A percentile compares a stretch with the other conserved stretches of the same genome.
phyloP scores from a whole-genome alignment of 2,113 vertebrate genomes.

The Phyllopteryx taeniolatus region DNA sequence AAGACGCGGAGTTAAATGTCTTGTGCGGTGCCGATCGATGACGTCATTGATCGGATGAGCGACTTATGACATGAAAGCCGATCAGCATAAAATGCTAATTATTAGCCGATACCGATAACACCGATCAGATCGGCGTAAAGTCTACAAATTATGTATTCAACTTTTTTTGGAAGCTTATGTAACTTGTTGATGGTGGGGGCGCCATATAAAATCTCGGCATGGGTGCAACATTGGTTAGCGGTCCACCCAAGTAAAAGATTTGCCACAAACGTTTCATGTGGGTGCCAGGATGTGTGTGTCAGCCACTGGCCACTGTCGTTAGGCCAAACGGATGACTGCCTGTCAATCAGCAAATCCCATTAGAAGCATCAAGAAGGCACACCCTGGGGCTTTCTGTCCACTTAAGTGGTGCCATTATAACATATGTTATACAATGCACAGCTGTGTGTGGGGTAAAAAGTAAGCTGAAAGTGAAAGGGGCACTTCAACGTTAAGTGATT shows the following conservation, averaged over 20 bases:
- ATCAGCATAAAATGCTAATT: too few relatives aligned
- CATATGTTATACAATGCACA: slow-evolving; percentile 22
- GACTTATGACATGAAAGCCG: too few relatives aligned
- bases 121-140: too few relatives aligned
- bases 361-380: slow-evolving; percentile 41
- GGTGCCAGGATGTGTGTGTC: slow-evolving; percentile 17
- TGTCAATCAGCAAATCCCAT: slow-evolving; percentile 61
- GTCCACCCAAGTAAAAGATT: background rate
- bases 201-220: too few relatives aligned
- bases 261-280: background rate
- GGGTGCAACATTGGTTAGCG: too few relatives aligned
- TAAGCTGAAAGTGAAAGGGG: slow-evolving; percentile 22
- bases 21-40: too few relatives aligned
- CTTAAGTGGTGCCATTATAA: slow-evolving; percentile 42
- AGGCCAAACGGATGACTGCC: slow-evolving; percentile 38
- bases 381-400: slow-evolving; percentile 40
- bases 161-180: too few relatives aligned
- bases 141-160: too few relatives aligned
- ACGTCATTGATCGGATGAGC: too few relatives aligned
- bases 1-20: too few relatives aligned
- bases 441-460: slow-evolving; percentile 15
- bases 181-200: too few relatives aligned
- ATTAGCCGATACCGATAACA: too few relatives aligned
- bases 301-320: slow-evolving; percentile 11
- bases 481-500: slow-evolving; percentile 62